phyloP scores from a whole-genome alignment of 2,888 invertebrate species.

The Sinopyrophorus schimmeli region DNA sequence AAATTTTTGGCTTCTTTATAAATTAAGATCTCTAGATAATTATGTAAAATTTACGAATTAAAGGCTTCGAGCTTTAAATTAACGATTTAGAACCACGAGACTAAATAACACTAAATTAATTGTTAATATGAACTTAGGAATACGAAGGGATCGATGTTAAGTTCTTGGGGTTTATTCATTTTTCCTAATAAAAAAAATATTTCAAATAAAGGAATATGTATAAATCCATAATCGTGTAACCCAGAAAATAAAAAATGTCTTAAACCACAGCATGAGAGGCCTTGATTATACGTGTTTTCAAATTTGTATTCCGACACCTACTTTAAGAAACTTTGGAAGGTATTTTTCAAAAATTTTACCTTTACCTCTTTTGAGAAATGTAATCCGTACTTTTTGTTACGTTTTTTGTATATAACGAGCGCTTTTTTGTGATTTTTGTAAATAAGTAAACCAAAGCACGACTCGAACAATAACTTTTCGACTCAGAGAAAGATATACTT shows the following conservation, averaged over 20 bases:
- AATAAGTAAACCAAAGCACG: conserved; percentile 50
- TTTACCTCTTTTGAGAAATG: not conserved
- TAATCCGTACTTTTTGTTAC: conserved; percentile 28
- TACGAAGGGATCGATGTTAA: no score
- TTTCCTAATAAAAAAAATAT: no score
- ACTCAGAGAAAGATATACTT: conserved; percentile 13
- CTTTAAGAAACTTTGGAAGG: not conserved
- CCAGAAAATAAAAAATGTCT: conserved; percentile 6
- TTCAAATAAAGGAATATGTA: no score
- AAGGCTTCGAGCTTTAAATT: no score
- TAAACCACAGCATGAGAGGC: conserved; percentile 26
- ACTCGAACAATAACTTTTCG: conserved; percentile 31
- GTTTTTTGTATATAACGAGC: conserved; percentile 48
- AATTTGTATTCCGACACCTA: not conserved
- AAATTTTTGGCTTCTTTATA: no score
- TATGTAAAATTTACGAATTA: no score
- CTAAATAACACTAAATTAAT: no score
- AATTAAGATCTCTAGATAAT: no score
- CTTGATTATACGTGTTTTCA: conserved; percentile 20
- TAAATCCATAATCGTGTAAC: conserved; percentile 7
- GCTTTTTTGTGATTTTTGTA: conserved; percentile 48
- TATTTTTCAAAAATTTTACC: not conserved
- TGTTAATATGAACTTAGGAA: no score
- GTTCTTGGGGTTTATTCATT: no score
- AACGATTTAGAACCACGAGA: no score